Evolutionary conservation across 2,113 vertebrate species (phyloP).

Genomic region (Semicossyphus pulcher): DNA sequence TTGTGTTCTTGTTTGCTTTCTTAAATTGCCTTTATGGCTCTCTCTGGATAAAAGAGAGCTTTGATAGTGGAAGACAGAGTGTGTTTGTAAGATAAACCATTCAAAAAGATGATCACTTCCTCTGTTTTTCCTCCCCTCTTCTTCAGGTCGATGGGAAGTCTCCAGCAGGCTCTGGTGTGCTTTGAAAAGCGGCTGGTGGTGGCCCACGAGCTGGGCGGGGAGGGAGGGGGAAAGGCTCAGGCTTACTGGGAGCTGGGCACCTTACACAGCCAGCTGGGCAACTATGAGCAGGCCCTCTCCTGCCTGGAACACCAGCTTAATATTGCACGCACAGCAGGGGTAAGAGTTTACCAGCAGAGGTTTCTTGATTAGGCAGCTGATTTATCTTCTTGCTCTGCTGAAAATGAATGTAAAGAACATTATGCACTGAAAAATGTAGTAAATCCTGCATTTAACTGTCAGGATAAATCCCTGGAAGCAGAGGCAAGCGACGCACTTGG

Average conservation of each 20-base stretch:
- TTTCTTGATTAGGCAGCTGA: too few relatives aligned
- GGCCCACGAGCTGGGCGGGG: constrained; percentile 93
- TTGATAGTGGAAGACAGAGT: background rate
- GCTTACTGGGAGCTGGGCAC: constrained; percentile 96
- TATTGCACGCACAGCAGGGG: constrained; percentile 85
- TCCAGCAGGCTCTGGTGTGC: constrained; percentile 97
- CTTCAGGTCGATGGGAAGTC: constrained; percentile 90
- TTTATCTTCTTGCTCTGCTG: background rate
- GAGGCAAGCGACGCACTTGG: constrained; percentile 92
- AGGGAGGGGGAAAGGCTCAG: constrained; percentile 92
- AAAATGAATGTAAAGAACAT: background rate
- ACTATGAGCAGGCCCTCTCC: constrained; percentile 95
- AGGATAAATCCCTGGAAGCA: constrained; percentile 91
- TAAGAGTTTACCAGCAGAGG: constrained; percentile 12
- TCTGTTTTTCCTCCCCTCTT: background rate
- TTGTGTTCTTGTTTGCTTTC: constrained; percentile 3
- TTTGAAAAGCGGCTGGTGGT: constrained; percentile 97
- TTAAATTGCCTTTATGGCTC: constrained; percentile 2
- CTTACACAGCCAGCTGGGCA: constrained; percentile 95
- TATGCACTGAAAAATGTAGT: constrained; percentile 45
- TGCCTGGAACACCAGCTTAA: constrained; percentile 94
- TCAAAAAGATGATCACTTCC: background rate
- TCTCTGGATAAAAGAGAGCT: background rate
- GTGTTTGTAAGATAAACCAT: background rate
- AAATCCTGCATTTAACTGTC: constrained; percentile 64